phyloP scores from a whole-genome alignment of 2,113 vertebrate species.

The Carettochelys insculpta region DNA sequence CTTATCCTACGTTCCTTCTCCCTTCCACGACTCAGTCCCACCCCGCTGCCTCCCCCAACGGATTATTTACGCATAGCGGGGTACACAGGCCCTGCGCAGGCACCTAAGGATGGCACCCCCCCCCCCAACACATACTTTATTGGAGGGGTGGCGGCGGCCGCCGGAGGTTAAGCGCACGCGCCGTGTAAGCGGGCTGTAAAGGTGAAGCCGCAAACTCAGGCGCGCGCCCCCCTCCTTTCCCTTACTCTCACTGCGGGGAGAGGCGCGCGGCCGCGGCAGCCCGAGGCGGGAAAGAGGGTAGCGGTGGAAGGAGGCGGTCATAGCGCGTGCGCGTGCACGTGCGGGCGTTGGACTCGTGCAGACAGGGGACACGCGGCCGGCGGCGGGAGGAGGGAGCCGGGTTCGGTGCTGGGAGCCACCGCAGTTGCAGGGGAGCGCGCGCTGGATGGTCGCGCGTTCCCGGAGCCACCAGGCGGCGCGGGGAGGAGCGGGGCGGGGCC shows the following conservation, averaged over 20 bases:
- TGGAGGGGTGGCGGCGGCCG: background rate
- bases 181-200: too few species aligned
- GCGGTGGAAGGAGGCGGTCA: background rate
- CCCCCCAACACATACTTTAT: too few species aligned
- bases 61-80: background rate
- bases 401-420: background rate
- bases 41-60: background rate
- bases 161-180: background rate
- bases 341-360: background rate
- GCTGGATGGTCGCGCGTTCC: fast-evolving
- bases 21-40: background rate
- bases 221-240: too few species aligned
- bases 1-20: background rate
- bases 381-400: too few species aligned
- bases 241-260: too few species aligned
- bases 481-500: background rate
- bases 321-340: background rate
- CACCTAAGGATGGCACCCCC: background rate
- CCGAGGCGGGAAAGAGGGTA: background rate
- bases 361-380: too few species aligned
- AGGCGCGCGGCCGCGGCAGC: background rate
- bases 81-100: background rate
- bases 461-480: background rate
- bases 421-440: fast-evolving
- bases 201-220: background rate